Evolutionary conservation across 2,888 invertebrate genomes (phyloP), one percentile per base, ranked within the genome.

Genomic region (Azorinus chamasolen): DNA sequence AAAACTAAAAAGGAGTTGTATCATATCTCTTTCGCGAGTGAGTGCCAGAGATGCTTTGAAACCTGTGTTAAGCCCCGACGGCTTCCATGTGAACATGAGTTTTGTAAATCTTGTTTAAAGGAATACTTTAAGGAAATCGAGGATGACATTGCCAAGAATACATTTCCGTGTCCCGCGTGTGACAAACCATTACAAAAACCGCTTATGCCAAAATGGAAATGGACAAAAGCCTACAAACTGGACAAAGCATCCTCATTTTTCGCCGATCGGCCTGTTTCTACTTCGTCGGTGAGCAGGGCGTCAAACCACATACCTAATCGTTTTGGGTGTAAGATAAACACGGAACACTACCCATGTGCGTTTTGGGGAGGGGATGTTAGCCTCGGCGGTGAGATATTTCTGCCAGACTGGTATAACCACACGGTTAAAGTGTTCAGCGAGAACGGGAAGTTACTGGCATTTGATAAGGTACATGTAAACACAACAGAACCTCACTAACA

Each of bases 61-160:
- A 55, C 45, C 8, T 62, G 66, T 43, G 46, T 24, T 2, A 73
- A 73, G 25, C 66, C 74, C 6, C 24, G 63, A 14, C 43, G 63
- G n/a, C 39, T 74, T 24, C 74, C 63, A 24, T 74, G 74, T 54
- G 45, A 58, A 46, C 74, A 74, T 48, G 54, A 45, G 25, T 69
- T 74, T 16, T 74, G 74, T 41, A 64, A 68, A 24, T 22, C 22
- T 4, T 74, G 74, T 46, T 41, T 74, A 45, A 51, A 39, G 41
- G 46, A 58, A 8, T 46, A 63, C 27, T 50, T 74, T 5, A 59
- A 16, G n/a, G 48, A 63, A 2, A 43, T 63, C n/a, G 39, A 50
- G 0, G 25, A 22, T 18, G 53, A 63, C 6, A 43, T 51, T 14
- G 39, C 24, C 24, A 41, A 39, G 32, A 25, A 22, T n/a, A 51